A percentile compares a stretch with the other conserved stretches of the same genome.
phyloP scores from a whole-genome alignment of 2,888 invertebrate species.

The Ischnus inquisitorius region DNA sequence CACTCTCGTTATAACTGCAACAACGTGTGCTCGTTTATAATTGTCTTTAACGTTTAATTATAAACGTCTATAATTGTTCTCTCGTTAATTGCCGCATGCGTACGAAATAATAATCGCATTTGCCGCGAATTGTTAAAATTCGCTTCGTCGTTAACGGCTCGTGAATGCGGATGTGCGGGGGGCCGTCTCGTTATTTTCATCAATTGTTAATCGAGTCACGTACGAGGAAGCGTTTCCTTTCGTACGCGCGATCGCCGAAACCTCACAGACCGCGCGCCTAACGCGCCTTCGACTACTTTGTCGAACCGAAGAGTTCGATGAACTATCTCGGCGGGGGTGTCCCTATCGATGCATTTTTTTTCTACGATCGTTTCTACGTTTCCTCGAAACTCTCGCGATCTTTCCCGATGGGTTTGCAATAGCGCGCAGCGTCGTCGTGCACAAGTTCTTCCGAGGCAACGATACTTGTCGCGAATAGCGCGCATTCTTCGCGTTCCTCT shows the following conservation, averaged over 20 bases:
- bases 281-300: neutral
- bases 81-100: constrained; percentile 6
- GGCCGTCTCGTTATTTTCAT: constrained; percentile 41
- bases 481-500: neutral
- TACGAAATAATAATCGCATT: neutral
- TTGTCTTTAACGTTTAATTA: too few species aligned
- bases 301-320: neutral
- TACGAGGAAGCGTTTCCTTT: constrained; percentile 61
- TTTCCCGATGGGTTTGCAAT: neutral
- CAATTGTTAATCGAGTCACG: constrained; percentile 62
- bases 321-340: neutral
- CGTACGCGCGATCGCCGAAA: constrained; percentile 44
- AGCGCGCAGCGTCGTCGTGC: neutral
- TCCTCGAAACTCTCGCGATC: neutral
- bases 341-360: neutral
- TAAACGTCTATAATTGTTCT: constrained; percentile 1
- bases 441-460: neutral
- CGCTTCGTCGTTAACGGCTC: neutral
- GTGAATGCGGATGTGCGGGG: constrained; percentile 41
- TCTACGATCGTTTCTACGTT: neutral
- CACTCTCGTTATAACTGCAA: constrained; percentile 29
- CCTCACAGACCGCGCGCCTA: neutral
- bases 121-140: neutral
- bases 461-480: neutral
- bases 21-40: constrained; percentile 1